These are phyloP conservation scores for Bufotes viridis DNA, from an alignment of 2,797 vertebrate genomes.

Conservation along the genomic window DNA sequence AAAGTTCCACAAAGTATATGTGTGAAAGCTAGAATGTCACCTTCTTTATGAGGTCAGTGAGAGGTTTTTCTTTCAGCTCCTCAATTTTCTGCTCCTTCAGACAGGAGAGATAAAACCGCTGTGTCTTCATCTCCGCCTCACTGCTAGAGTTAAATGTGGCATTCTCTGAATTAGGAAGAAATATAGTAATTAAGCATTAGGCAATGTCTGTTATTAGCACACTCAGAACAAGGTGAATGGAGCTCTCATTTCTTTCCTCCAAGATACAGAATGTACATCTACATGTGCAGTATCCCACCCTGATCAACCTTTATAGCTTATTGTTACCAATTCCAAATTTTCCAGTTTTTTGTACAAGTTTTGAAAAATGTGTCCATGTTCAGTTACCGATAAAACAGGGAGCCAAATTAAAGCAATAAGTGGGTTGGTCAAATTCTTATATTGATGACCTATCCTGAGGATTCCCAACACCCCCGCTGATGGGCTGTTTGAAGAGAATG, in stretches of 20 bases:
- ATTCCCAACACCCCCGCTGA: too few species aligned
- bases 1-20: not conserved
- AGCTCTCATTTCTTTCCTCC: not conserved
- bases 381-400: too few species aligned
- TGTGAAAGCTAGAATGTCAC: conserved; percentile 69
- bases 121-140: conserved; percentile 92
- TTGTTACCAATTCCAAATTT: not conserved
- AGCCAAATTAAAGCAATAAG: too few species aligned
- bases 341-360: not conserved
- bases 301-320: not conserved
- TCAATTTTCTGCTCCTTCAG: conserved; percentile 90
- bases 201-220: conserved; percentile 18
- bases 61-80: conserved; percentile 89
- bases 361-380: not conserved
- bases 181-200: conserved; percentile 24
- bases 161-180: conserved; percentile 79
- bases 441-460: too few species aligned
- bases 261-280: not conserved
- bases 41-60: conserved; percentile 90
- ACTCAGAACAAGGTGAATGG: not conserved
- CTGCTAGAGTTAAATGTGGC: conserved; percentile 94
- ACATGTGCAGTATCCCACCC: not conserved
- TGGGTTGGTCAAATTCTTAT: too few species aligned
- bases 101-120: conserved; percentile 93
- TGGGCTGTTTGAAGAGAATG: too few species aligned